A percentile compares a stretch with the other conserved stretches of the same genome.
Conservation (phyloP, 2,113 vertebrate species). For the Oryzias curvinotus region DNA sequence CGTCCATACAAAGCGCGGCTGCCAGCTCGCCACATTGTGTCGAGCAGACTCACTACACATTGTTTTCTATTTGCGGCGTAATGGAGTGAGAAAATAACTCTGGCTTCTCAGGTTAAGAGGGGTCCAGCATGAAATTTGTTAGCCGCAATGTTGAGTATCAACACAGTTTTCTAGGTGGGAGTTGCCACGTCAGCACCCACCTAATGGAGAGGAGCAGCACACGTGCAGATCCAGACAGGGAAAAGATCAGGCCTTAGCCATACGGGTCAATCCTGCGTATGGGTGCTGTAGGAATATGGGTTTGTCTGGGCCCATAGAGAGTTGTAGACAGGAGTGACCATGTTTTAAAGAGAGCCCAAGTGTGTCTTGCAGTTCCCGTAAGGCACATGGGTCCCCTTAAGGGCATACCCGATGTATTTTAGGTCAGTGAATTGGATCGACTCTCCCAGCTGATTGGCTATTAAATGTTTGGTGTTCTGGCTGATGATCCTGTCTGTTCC, state of each 20-base stretch:
- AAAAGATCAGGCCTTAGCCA: conserved; percentile 28
- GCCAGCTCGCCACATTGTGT: conserved; percentile 31
- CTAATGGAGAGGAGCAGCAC: conserved; percentile 52
- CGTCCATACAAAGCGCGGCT: conserved; percentile 38
- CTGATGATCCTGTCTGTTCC: background rate
- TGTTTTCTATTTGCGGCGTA: conserved; percentile 39
- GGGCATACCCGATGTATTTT: too few relatives aligned
- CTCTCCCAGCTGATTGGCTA: conserved; percentile 48
- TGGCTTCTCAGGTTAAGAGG: conserved; percentile 26
- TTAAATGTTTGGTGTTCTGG: conserved; percentile 38
- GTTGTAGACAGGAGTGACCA: too few relatives aligned
- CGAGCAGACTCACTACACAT: conserved; percentile 16
- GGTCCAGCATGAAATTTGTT: conserved; percentile 32
- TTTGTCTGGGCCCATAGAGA: too few relatives aligned
- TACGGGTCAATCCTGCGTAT: conserved; percentile 21
- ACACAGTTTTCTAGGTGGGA: conserved; percentile 15
- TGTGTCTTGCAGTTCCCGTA: too few relatives aligned
- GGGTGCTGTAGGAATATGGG: too few relatives aligned
- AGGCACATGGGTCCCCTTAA: too few relatives aligned
- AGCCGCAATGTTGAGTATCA: conserved; percentile 35
- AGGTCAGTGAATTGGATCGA: too few relatives aligned
- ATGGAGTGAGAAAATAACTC: conserved; percentile 48
- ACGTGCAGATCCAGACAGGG: conserved; percentile 35
- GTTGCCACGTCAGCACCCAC: conserved; percentile 34
- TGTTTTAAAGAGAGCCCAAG: too few relatives aligned